Conservation (phyloP, 2,888 invertebrate species). For the Odontocolon sp. region DNA sequence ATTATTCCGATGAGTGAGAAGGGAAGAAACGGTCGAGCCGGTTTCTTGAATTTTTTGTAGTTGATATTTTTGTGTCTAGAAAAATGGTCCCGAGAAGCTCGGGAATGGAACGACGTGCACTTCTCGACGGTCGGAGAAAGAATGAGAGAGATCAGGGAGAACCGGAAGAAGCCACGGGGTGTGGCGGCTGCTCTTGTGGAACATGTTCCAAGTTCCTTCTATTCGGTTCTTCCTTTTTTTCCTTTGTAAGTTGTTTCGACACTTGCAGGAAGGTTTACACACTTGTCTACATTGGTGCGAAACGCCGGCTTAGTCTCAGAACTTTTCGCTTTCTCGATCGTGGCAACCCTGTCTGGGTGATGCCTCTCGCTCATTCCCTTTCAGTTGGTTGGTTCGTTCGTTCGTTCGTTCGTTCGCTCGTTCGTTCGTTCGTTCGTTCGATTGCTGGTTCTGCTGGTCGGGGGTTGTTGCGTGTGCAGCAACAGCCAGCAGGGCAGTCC, state of each 20-base stretch:
- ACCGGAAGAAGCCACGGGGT: background rate
- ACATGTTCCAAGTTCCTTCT: background rate
- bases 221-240: background rate
- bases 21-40: slow-evolving; percentile 34
- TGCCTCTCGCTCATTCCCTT: slow-evolving; percentile 3
- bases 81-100: slow-evolving; percentile 48
- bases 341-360: slow-evolving; percentile 47
- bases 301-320: slow-evolving; percentile 11
- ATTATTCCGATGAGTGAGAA: background rate
- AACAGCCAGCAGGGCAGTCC: slow-evolving; percentile 16
- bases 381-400: background rate
- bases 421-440: background rate
- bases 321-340: slow-evolving; percentile 23
- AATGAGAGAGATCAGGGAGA: slow-evolving; percentile 66
- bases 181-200: background rate
- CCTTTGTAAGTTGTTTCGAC: background rate
- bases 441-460: no score
- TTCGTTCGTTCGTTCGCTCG: background rate
- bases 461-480: slow-evolving; percentile 45
- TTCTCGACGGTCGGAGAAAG: slow-evolving; percentile 71
- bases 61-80: background rate
- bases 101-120: slow-evolving; percentile 63
- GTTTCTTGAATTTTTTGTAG: slow-evolving; percentile 31
- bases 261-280: no score
- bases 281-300: slow-evolving; percentile 12